phyloP scores from a whole-genome alignment of 1,140 invertebrate species.

The Wiebesia pumilae region DNA sequence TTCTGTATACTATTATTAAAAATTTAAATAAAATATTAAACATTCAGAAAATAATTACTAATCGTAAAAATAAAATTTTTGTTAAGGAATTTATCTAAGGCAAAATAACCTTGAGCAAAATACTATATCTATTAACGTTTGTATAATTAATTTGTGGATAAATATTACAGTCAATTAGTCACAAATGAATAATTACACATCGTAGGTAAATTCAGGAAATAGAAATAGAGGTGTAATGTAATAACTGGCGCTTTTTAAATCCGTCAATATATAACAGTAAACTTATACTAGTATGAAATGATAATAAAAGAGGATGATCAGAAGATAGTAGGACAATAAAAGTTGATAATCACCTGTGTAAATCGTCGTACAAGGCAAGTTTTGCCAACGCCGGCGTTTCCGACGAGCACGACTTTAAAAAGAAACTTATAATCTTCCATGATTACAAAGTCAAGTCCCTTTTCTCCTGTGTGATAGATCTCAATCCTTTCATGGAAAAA shows the following conservation, averaged over 20 bases:
- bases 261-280: too few relatives aligned
- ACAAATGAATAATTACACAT: conserved; percentile 27
- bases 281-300: not conserved
- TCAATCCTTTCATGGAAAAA: conserved; percentile 47
- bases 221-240: too few relatives aligned
- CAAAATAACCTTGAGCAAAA: not conserved
- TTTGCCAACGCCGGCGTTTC: conserved; percentile 96
- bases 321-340: not conserved
- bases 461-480: not conserved
- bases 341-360: conserved; percentile 79
- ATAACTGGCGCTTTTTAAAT: too few relatives aligned
- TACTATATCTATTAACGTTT: not conserved
- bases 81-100: not conserved
- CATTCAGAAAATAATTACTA: not conserved
- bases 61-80: not conserved
- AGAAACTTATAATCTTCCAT: conserved; percentile 99
- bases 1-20: too few relatives aligned
- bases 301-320: not conserved
- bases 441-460: not conserved
- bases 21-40: too few relatives aligned
- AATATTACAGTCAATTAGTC: conserved; percentile 2
- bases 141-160: not conserved
- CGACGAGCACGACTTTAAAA: conserved; percentile 97
- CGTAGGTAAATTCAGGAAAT: not conserved
- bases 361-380: conserved; percentile 94